These are phyloP conservation scores for Oxygymnocypris stewartii DNA, from an alignment of 2,113 vertebrate species.

Conservation along the genomic window DNA sequence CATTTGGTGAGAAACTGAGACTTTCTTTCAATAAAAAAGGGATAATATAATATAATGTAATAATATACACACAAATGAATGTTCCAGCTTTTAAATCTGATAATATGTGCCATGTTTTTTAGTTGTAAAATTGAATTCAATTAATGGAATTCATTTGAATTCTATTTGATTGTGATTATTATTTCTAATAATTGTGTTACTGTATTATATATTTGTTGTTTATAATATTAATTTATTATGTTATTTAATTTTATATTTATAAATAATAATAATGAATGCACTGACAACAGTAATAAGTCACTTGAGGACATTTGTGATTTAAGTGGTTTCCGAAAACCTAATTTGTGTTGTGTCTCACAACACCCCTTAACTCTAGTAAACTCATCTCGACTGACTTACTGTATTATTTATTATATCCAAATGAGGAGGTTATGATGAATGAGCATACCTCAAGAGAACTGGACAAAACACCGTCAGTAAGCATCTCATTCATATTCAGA, in stretches of 20 bases:
- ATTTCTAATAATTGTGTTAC: too few relatives aligned
- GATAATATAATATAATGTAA: too few relatives aligned
- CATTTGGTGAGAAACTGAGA: too few relatives aligned
- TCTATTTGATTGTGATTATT: too few relatives aligned
- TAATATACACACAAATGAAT: too few relatives aligned
- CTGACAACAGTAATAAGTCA: neutral
- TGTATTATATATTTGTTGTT: too few relatives aligned
- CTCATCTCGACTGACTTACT: neutral
- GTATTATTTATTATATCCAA: neutral
- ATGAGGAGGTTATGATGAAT: neutral
- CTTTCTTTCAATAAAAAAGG: too few relatives aligned
- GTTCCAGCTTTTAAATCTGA: too few relatives aligned
- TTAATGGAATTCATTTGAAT: too few relatives aligned
- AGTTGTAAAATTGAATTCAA: too few relatives aligned
- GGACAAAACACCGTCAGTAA: neutral
- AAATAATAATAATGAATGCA: neutral
- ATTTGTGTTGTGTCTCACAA: neutral
- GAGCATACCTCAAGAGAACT: neutral
- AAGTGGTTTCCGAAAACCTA: neutral
- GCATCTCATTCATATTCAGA: conserved; percentile 1
- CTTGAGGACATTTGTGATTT: neutral
- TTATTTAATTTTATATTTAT: neutral
- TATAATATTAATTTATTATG: neutral
- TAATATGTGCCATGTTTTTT: too few relatives aligned
- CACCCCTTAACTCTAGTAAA: neutral